Evolutionary conservation across 2,113 vertebrate species (phyloP).

Genomic region (Pogonocichla stellata): DNA sequence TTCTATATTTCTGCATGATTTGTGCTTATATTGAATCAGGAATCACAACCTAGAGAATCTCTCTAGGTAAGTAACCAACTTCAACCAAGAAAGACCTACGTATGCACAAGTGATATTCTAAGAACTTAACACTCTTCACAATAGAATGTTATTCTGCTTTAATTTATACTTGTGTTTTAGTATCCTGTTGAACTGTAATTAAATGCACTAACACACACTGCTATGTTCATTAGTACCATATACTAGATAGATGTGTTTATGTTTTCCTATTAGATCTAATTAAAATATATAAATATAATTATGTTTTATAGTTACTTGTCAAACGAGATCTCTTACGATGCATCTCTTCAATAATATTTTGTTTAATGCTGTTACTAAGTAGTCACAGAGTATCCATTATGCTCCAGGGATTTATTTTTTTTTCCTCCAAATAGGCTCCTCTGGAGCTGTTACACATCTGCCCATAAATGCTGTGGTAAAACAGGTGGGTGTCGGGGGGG

Average conservation of each 20-base stretch:
- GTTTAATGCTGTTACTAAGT: background rate
- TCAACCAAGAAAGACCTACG: background rate
- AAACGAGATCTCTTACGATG: background rate
- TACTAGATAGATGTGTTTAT: background rate
- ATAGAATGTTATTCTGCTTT: background rate
- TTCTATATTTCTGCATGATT: background rate
- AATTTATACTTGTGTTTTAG: background rate
- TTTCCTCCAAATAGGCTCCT: background rate
- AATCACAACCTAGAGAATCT: background rate
- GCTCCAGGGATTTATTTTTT: background rate
- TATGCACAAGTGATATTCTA: background rate
- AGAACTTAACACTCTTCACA: background rate
- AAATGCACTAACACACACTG: background rate
- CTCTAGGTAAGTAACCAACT: background rate
- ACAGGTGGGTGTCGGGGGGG: fast-evolving
- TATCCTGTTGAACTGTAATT: background rate
- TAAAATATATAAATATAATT: conserved; percentile 29
- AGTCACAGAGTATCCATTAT: background rate
- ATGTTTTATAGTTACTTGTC: conserved; percentile 13
- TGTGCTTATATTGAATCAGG: background rate
- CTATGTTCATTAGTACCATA: background rate
- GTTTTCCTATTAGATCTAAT: conserved; percentile 35
- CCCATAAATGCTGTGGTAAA: background rate
- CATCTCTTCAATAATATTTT: background rate
- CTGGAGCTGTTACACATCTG: background rate